phyloP scores from a whole-genome alignment of 2,113 vertebrate genomes.

The Symphodus melops region DNA sequence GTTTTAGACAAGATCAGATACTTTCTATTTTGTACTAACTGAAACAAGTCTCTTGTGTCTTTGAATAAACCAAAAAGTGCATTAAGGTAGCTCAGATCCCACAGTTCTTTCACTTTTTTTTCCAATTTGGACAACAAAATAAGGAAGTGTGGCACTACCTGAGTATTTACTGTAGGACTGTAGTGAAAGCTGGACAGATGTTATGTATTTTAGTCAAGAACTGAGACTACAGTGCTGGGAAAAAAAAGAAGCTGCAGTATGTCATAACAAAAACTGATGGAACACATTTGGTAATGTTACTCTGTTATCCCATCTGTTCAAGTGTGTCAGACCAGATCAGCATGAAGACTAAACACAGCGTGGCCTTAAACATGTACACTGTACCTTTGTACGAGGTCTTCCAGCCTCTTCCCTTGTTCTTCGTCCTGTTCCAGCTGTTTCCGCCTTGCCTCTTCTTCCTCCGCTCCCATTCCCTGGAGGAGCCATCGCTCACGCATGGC shows the following conservation, averaged over 20 bases:
- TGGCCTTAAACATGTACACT: not conserved
- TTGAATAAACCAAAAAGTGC: too few species aligned
- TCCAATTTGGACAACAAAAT: not conserved
- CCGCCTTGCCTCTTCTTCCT: constrained; percentile 89
- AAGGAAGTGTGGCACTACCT: not conserved
- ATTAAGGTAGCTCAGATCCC: not conserved
- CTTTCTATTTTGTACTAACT: too few species aligned
- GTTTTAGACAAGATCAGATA: too few species aligned
- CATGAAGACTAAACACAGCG: not conserved
- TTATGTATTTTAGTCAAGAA: constrained; percentile 6
- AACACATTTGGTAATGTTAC: not conserved
- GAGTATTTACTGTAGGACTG: not conserved
- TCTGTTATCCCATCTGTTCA: constrained; percentile 18
- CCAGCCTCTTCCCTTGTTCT: constrained; percentile 89
- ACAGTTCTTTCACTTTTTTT: not conserved
- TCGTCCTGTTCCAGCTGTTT: constrained; percentile 94
- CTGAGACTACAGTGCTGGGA: not conserved
- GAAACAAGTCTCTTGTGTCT: too few species aligned
- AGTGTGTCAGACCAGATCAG: not conserved
- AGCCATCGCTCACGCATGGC: constrained; percentile 97
- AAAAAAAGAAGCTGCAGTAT: constrained; percentile 8
- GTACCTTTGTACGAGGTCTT: constrained; percentile 93
- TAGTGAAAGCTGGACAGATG: not conserved
- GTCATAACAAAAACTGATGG: constrained; percentile 13
- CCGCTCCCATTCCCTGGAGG: constrained; percentile 90